Conservation (phyloP, 2,888 invertebrate species). For the Alitta virens region DNA sequence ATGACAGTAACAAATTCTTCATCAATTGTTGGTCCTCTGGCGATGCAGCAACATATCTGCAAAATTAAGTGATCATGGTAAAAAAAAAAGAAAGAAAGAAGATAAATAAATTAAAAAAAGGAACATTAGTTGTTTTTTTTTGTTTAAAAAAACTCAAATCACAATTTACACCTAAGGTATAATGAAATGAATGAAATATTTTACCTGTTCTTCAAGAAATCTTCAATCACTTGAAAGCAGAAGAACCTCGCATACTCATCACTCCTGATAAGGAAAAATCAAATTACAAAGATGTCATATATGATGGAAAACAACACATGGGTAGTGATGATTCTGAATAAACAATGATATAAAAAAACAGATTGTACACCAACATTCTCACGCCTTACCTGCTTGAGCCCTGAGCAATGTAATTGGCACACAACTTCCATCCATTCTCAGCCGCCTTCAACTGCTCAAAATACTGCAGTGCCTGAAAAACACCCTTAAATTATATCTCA, state of each 20-base stretch:
- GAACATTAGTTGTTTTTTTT: no score
- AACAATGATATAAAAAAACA: not conserved
- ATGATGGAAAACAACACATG: no score
- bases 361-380: not conserved
- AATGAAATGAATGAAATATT: no score
- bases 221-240: conserved; percentile 60
- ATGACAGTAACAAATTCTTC: conserved; percentile 54
- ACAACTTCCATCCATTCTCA: conserved; percentile 59
- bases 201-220: conserved; percentile 58
- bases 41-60: conserved; percentile 42
- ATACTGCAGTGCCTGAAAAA: conserved; percentile 56
- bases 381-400: not conserved
- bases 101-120: not conserved
- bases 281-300: no score
- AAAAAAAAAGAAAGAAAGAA: not conserved
- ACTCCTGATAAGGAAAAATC: conserved; percentile 37
- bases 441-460: conserved; percentile 59
- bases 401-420: conserved; percentile 40
- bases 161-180: no score
- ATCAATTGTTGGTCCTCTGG: conserved; percentile 49
- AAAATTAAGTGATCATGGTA: not conserved
- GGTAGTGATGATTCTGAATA: no score
- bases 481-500: no score
- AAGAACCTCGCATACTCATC: conserved; percentile 59
- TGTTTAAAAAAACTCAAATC: no score